Percentiles rank a stretch among this genome's conserved stretches.
phyloP scores from a whole-genome alignment of 2,797 vertebrate species.

The Tenualosa thibaudeaui region DNA sequence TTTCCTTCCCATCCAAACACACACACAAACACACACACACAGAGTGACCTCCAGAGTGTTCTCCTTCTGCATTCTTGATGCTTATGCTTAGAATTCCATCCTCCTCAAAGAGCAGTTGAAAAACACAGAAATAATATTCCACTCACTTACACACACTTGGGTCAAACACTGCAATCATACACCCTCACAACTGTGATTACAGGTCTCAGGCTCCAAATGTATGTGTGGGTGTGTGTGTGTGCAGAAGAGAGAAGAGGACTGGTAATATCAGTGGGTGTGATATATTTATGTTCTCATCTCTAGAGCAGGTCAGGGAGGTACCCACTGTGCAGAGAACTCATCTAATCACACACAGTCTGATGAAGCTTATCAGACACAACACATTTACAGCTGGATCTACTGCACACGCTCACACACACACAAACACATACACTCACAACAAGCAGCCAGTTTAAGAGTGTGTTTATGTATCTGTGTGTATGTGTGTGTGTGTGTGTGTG shows the following conservation, averaged over 20 bases:
- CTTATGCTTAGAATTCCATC: background rate
- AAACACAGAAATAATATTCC: background rate
- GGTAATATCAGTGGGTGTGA: background rate
- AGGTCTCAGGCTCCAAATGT: background rate
- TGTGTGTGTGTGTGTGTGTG: background rate
- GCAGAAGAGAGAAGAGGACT: background rate
- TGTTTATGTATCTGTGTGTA: background rate
- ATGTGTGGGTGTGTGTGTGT: background rate
- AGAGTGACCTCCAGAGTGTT: background rate
- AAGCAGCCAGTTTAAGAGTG: background rate
- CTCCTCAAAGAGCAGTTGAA: background rate
- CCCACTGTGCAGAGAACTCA: background rate
- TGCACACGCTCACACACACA: background rate
- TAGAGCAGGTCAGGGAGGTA: background rate
- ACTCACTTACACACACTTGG: conserved; percentile 14
- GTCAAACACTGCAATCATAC: background rate
- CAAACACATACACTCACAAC: background rate
- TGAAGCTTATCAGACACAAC: background rate
- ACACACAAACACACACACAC: background rate
- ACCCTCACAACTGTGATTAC: background rate
- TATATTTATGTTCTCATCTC: background rate
- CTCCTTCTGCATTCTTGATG: background rate
- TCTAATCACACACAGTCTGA: background rate
- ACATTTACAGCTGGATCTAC: background rate
- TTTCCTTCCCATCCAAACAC: background rate